These are phyloP conservation scores for Clunio marinus DNA, from an alignment of 2,888 invertebrate species.

Conservation along the genomic window DNA sequence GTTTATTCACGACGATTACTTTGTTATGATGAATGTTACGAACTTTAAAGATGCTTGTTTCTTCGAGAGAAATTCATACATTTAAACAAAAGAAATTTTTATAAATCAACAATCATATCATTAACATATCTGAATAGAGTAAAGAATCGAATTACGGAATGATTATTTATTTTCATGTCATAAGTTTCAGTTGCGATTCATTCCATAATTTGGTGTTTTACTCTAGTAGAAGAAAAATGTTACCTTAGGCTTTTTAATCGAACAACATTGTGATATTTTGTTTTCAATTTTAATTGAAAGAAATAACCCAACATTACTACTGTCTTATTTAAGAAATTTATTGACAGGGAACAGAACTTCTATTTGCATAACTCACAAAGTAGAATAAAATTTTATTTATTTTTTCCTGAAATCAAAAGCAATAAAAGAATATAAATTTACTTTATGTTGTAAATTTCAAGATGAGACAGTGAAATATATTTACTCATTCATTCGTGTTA, in stretches of 20 bases:
- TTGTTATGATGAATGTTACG: slow-evolving; percentile 74
- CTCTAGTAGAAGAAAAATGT: too few relatives aligned
- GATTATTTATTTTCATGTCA: neutral
- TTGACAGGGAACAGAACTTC: too few relatives aligned
- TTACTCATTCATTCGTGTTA: too few relatives aligned
- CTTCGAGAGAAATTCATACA: slow-evolving; percentile 48
- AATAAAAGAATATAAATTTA: too few relatives aligned
- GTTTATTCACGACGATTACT: slow-evolving; percentile 84
- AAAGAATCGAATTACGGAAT: neutral
- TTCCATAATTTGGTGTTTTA: neutral
- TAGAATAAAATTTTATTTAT: too few relatives aligned
- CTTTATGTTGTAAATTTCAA: too few relatives aligned
- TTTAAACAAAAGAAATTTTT: slow-evolving; percentile 45
- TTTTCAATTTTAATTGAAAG: neutral
- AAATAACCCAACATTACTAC: too few relatives aligned
- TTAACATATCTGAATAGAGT: neutral
- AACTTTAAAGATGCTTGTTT: slow-evolving; percentile 83
- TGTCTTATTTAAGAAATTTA: too few relatives aligned
- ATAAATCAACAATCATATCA: neutral
- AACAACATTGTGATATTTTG: neutral
- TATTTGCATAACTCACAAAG: too few relatives aligned
- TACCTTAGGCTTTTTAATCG: too few relatives aligned
- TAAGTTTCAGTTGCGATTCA: neutral
- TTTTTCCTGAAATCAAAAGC: too few relatives aligned
- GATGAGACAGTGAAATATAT: too few relatives aligned